Evolutionary conservation across 2,888 invertebrate species (phyloP).

Genomic region (Hydropsyche betteni): DNA sequence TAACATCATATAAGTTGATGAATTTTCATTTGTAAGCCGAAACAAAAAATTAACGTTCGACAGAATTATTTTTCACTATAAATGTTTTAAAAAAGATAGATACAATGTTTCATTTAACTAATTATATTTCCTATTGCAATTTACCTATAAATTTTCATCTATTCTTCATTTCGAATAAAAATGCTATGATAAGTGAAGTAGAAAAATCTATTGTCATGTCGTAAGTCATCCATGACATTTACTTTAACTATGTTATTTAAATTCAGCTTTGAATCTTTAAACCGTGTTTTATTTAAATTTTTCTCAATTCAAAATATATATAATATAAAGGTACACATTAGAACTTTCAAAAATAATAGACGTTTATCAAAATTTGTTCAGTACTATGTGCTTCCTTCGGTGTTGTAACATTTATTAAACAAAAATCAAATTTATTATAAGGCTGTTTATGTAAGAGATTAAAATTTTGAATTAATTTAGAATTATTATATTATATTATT

Average conservation of each 20-base stretch:
- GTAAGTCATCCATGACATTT: slow-evolving; percentile 1
- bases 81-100: slow-evolving; percentile 28
- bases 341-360: too few relatives aligned
- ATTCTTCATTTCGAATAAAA: slow-evolving; percentile 18
- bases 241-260: neutral
- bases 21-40: neutral
- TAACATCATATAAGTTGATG: too few relatives aligned
- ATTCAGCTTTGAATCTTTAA: neutral
- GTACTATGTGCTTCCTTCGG: too few relatives aligned
- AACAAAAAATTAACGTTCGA: slow-evolving; percentile 10
- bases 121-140: slow-evolving; percentile 36
- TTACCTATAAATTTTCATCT: slow-evolving; percentile 36
- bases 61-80: neutral
- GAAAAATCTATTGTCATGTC: slow-evolving; percentile 24
- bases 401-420: too few relatives aligned
- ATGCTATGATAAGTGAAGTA: slow-evolving; percentile 18
- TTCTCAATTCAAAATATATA: too few relatives aligned
- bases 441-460: too few relatives aligned
- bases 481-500: neutral
- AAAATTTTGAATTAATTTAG: too few relatives aligned
- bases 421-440: too few relatives aligned
- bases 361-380: too few relatives aligned
- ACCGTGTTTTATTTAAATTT: neutral
- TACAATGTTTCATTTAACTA: slow-evolving; percentile 36
- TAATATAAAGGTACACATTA: too few relatives aligned